Evolutionary conservation across 2,113 vertebrate species (phyloP).

Genomic region (Pleuronectes platessa): DNA sequence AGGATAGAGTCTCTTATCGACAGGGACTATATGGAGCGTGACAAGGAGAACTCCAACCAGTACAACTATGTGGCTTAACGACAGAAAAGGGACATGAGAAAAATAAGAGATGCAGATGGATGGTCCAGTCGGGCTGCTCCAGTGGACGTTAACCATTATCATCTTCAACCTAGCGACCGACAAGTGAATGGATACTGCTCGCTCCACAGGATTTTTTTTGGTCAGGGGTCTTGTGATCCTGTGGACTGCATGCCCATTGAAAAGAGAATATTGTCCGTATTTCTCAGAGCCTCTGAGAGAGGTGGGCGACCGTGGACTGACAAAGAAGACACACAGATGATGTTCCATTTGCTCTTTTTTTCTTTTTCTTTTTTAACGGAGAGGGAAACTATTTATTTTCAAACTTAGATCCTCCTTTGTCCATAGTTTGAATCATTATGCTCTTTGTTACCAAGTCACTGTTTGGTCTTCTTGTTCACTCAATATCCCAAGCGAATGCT

Average conservation of each 20-base stretch:
- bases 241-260: constrained; percentile 92
- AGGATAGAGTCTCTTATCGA: constrained; percentile 99
- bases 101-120: constrained; percentile 70
- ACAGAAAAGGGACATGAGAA: constrained; percentile 50
- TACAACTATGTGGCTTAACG: constrained; percentile 99
- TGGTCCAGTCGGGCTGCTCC: constrained; percentile 82
- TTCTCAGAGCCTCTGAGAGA: constrained; percentile 75
- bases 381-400: constrained; percentile 84
- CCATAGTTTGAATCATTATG: constrained; percentile 65
- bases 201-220: constrained; percentile 82
- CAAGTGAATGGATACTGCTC: constrained; percentile 90
- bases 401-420: constrained; percentile 72
- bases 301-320: constrained; percentile 64
- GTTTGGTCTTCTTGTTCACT: constrained; percentile 54
- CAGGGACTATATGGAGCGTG: constrained; percentile 99
- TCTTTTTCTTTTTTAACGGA: constrained; percentile 54
- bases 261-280: constrained; percentile 86
- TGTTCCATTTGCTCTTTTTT: constrained; percentile 63
- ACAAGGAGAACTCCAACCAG: constrained; percentile 99
- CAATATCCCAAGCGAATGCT: constrained; percentile 65
- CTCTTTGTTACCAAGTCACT: constrained; percentile 68
- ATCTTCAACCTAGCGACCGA: constrained; percentile 87
- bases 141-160: constrained; percentile 87
- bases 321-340: constrained; percentile 69
- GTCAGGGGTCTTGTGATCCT: constrained; percentile 87